Conservation (phyloP, 2,888 invertebrate genomes). For the Glaucopsyche alexis region DNA sequence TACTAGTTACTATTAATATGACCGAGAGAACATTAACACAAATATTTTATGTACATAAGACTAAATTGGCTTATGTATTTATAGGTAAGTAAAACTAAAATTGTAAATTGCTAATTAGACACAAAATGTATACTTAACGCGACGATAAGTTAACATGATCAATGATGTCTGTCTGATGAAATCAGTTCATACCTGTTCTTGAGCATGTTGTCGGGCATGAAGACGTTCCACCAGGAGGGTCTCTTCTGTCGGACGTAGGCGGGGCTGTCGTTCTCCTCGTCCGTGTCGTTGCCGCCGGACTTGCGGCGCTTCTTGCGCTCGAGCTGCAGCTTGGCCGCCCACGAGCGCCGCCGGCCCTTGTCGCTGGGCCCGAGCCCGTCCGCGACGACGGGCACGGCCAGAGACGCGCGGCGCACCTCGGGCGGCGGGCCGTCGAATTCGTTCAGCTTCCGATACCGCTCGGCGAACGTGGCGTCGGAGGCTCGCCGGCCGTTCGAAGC, state of each 20-base stretch:
- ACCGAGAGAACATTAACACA: not conserved
- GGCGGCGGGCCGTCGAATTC: slow-evolving; percentile 70
- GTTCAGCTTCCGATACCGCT: slow-evolving; percentile 68
- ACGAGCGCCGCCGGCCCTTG: slow-evolving; percentile 82
- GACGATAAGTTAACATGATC: slow-evolving; percentile 1
- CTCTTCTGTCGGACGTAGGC: slow-evolving; percentile 84
- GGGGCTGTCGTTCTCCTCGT: slow-evolving; percentile 66
- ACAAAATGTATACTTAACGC: slow-evolving; percentile 6
- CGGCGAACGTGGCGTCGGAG: slow-evolving; percentile 71
- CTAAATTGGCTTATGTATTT: not conserved
- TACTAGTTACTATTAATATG: not conserved
- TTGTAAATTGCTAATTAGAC: slow-evolving; percentile 11
- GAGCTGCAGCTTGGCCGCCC: slow-evolving; percentile 78
- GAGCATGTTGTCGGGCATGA: slow-evolving; percentile 87
- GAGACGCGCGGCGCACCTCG: slow-evolving; percentile 67
- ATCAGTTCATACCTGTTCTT: slow-evolving; percentile 81
- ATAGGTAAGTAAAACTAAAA: slow-evolving; percentile 5
- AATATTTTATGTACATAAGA: slow-evolving; percentile 7
- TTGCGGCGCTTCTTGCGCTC: slow-evolving; percentile 79
- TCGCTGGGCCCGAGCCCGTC: slow-evolving; percentile 63
- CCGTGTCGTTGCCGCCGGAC: slow-evolving; percentile 71
- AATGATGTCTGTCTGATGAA: not conserved
- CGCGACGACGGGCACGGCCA: slow-evolving; percentile 62
- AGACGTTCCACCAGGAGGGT: slow-evolving; percentile 94
- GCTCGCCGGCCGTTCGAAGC: slow-evolving; percentile 67